Evolutionary conservation across 2,888 invertebrate species (phyloP), one percentile per base, ranked within the genome.

Genomic region (Eurois occulta): DNA sequence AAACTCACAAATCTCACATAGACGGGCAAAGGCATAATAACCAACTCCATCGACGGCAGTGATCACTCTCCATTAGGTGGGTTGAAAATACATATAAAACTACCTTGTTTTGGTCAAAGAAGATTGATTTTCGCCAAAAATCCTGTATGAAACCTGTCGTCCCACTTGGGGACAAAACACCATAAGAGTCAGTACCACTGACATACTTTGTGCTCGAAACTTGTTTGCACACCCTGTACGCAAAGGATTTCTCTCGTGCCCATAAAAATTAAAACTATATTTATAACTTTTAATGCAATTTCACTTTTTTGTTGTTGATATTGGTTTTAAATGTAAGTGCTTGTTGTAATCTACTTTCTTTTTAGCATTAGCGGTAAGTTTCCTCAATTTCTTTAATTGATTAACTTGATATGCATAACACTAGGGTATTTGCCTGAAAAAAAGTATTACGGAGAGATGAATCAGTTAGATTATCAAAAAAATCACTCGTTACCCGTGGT

Each of bases 231-330:
- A 55, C 81, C 80, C 72, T 24, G 75, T 35, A 32, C 1, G 48
- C 1, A 13, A n/a, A 83, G 71, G 73, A 81, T 83, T 83, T 83
- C 85, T 76, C 83, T 83, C n/a, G 5, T 60, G 48, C n/a, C 72
- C 76, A 72, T 81, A 83, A 72, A 72, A 60, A 74, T 80, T 64
- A 72, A 77, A 62, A 73, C n/a, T 55, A 41, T 38, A 64, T 60
- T 60, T 80, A 32, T 80, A 35, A 69, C 68, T 64, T 75, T 65
- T 41, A 62, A 65, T 41, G 13, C 13, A 80, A 73, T 85, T 81
- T 80, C 75, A 74, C 81, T 83, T 83, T 77, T 72, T 68, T 64
- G 21, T n/a, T 65, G 16, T 38, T 68, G 18, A 18, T 21, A 67
- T 46, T 71, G 62, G 32, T 24, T 84, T 84, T 72, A 13, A 72